phyloP scores from a whole-genome alignment of 1,140 invertebrate species.

The Steinernema feltiae region DNA sequence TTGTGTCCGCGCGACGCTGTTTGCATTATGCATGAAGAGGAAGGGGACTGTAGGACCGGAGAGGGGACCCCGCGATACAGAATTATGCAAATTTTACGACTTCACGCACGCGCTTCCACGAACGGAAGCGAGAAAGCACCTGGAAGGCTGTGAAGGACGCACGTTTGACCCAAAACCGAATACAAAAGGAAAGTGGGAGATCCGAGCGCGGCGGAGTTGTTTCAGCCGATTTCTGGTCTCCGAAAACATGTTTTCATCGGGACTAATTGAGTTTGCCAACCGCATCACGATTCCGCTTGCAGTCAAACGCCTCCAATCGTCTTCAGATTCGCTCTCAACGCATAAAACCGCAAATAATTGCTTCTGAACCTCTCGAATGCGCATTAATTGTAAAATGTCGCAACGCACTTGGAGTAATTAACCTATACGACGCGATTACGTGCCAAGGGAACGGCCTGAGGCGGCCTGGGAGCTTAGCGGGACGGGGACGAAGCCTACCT shows the following conservation, averaged over 20 bases:
- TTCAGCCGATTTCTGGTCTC: no score
- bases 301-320: not conserved
- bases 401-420: not conserved
- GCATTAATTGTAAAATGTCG: not conserved
- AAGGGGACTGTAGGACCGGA: not conserved
- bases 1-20: not conserved
- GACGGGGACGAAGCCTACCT: not conserved
- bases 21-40: conserved; percentile 1
- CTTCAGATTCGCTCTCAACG: not conserved
- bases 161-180: not conserved
- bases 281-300: not conserved
- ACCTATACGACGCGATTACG: not conserved
- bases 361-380: not conserved
- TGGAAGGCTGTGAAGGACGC: not conserved
- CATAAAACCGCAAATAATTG: not conserved
- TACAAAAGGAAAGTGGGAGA: no score
- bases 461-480: not conserved
- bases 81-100: conserved; percentile 12
- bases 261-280: not conserved
- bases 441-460: not conserved
- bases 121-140: not conserved
- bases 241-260: not conserved
- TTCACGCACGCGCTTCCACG: no score
- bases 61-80: not conserved
- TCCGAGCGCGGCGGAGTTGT: no score